Percentiles rank a stretch among this genome's conserved stretches.
Conservation (phyloP, 2,888 invertebrate genomes). For the Tetragnatha montana region DNA sequence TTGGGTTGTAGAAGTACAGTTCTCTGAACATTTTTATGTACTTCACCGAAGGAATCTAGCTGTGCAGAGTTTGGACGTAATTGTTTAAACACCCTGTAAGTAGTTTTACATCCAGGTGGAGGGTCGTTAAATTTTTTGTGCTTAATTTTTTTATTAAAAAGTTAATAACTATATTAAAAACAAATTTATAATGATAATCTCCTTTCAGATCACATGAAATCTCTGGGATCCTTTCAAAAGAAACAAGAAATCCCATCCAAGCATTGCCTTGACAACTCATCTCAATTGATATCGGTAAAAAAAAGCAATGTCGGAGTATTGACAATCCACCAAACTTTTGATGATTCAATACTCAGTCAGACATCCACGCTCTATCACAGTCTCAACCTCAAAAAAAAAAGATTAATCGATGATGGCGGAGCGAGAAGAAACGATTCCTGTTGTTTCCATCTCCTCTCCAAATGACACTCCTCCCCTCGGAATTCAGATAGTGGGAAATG, state of each 20-base stretch:
- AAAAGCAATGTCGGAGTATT: background rate
- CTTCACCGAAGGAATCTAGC: too few species aligned
- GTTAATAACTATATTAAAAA: too few species aligned
- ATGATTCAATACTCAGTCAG: background rate
- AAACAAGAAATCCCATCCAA: background rate
- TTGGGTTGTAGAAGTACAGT: too few species aligned
- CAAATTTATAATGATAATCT: too few species aligned
- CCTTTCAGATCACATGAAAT: too few species aligned
- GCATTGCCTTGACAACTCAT: background rate
- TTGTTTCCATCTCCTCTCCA: slow-evolving; percentile 21
- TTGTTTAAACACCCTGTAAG: too few species aligned
- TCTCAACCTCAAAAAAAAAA: background rate
- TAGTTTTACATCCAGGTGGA: too few species aligned
- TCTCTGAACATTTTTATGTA: too few species aligned
- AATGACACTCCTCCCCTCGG: slow-evolving; percentile 33
- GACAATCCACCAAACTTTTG: background rate
- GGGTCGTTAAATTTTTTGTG: too few species aligned
- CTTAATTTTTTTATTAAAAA: too few species aligned
- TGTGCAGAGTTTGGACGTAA: too few species aligned
- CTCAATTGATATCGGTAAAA: background rate
- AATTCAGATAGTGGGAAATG: slow-evolving; percentile 15
- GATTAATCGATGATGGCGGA: slow-evolving; percentile 8
- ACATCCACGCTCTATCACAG: background rate
- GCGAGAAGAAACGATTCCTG: slow-evolving; percentile 16
- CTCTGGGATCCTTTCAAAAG: too few species aligned